Base-by-base conservation (phyloP, 2,797 vertebrate genomes). In the Melanotaenia maccullochi region DNA sequence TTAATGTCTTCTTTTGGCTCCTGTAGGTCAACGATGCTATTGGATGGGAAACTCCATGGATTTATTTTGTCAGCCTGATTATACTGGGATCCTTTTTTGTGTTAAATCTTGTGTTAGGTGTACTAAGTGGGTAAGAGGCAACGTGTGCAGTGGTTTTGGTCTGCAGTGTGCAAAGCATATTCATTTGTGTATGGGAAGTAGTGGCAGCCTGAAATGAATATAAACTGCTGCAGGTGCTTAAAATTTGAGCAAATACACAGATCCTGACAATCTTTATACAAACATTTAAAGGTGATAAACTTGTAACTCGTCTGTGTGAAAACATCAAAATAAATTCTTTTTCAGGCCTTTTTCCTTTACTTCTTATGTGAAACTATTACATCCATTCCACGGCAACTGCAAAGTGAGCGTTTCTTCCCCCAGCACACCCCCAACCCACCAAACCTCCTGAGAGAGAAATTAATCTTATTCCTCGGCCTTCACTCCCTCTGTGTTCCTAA, bases 21-120 rank as follows among this genome's bases (percentile, higher is more conserved):
- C 95, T 94, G 89, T 95, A 99, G 97, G 96, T 98, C 92, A 98
- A 99, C 87, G 97, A 99, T 84, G 96, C 97, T 89, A 96, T 98
- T 83, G 97, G 97, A 95, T 96, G 93, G 93, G 97, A 96, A 92
- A 97, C 96, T 69, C 97, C 97, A 33, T 97, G 95, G 96, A 95
- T 97, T 94, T 98, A 98, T 96, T 99, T 99, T 96, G 97, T 99
- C 96, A 98, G 96, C 97, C 95, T 98, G 92, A 98, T 99, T 93
- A 98, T 98, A 93, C 95, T 99, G 93, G 97, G 97, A 93, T 98
- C 97, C 94, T 98, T 99, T 96, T 99, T 99, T 93, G 96, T 99
- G 92, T 95, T 99, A 95, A 99, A 99, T 95, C 97, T 99, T 92
- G 97, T 99, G 93, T 95, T 99, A 94, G 97, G 97, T 97, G 97